Conservation (phyloP, 1,140 invertebrate species). For the Macrotrachela quadricornifera region DNA sequence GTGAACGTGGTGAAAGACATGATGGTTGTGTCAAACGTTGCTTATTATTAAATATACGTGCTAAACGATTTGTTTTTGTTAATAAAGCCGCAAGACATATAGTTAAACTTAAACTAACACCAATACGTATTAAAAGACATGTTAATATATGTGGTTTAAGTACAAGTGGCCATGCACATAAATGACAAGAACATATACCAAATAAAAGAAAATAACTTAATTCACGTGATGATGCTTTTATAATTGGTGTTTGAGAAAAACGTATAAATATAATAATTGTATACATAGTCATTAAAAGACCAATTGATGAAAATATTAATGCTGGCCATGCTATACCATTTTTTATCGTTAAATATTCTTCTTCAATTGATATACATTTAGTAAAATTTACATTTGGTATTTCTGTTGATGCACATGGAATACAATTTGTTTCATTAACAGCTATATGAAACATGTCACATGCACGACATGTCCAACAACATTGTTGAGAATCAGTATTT, state of each 20-base stretch:
- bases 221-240: constrained; percentile 27
- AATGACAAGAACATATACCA: constrained; percentile 15
- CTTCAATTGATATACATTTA: constrained; percentile 34
- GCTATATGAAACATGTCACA: not conserved
- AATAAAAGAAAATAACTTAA: constrained; percentile 26
- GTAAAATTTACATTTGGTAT: constrained; percentile 43
- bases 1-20: constrained; percentile 75
- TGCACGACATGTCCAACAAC: not conserved
- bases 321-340: constrained; percentile 38
- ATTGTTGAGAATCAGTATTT: not conserved
- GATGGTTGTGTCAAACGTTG: constrained; percentile 62
- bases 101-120: constrained; percentile 45
- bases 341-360: constrained; percentile 39
- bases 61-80: constrained; percentile 54
- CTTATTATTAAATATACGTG: constrained; percentile 51
- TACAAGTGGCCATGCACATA: constrained; percentile 17
- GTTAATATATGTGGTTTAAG: constrained; percentile 38
- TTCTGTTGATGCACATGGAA: constrained; percentile 38
- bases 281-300: constrained; percentile 24
- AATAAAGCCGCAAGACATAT: constrained; percentile 51
- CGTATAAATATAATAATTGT: constrained; percentile 23
- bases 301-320: constrained; percentile 33
- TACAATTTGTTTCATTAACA: constrained; percentile 37
- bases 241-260: constrained; percentile 26
- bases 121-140: constrained; percentile 41